Base-by-base conservation (phyloP, 2,888 invertebrate genomes). In the Ormyrus pomaceus region DNA sequence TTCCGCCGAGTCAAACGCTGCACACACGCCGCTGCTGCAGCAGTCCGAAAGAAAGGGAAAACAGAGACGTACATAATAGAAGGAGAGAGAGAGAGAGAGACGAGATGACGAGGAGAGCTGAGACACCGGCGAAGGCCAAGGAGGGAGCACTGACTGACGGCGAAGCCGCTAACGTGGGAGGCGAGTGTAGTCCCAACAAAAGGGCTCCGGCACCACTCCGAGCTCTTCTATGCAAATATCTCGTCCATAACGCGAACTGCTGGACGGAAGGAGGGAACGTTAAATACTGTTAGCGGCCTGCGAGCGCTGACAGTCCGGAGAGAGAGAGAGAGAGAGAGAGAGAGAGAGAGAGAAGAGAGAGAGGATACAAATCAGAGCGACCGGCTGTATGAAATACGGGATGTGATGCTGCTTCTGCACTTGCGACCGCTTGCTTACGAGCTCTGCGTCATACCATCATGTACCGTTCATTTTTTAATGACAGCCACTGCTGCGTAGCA, bases 141-240 rank as follows among this genome's bases (percentile, higher is more conserved):
- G 51, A 61, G 19, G 85, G 85, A 62, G 70, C 68, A 61, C 53
- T 87, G 89, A 89, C 85, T 89, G 89, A 89, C 89, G 89, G 88
- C 87, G 85, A 86, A 86, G 85, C 86, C 87, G 84, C 86, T 85
- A 86, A 88, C 87, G 89, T 89, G 88, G 89, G 89, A 89, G 89
- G 89, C 87, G 84, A 87, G 64, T 65, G 7, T 58, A 61, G 82
- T 84, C 83, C 83, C 86, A 87, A 89, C 88, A 88, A 89, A 87
- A 80, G 80, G 75, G 71, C 48, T 45, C 48, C 55, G 51, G 53
- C n/a, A 34, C 46, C 59, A 59, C 64, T 50, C 48, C 50, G 58
- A 59, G 46, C 10, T 11, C 69, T 50, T 61, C 72, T 66, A 81
- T 81, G 81, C 81, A 81, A 81, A 81, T 81, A 80, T 69, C 34